These are phyloP conservation scores for Micoletzkya japonica DNA, from an alignment of 2,888 invertebrate species.

Conservation along the genomic window DNA sequence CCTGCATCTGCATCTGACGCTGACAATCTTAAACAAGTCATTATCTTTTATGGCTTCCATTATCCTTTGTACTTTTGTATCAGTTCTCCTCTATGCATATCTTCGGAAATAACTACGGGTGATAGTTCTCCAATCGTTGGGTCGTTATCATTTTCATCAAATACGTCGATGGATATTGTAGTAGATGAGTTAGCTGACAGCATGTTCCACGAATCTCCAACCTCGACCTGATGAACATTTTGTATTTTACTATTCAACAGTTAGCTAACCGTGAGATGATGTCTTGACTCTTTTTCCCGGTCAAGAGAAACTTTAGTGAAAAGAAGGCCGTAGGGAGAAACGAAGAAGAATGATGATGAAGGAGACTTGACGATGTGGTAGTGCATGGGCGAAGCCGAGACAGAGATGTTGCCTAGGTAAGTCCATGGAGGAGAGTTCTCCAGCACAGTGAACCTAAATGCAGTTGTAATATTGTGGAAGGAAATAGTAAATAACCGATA, in stretches of 20 bases:
- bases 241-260: background rate
- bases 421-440: constrained; percentile 19
- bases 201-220: constrained; percentile 21
- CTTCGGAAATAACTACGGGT: constrained; percentile 30
- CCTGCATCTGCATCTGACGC: constrained; percentile 79
- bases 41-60: background rate
- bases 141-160: constrained; percentile 43
- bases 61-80: constrained; percentile 22
- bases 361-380: background rate
- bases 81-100: constrained; percentile 33
- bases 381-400: background rate
- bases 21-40: constrained; percentile 69
- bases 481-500: constrained; percentile 6
- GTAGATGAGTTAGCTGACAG: constrained; percentile 28
- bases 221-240: constrained; percentile 29
- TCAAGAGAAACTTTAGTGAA: constrained; percentile 10
- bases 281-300: background rate
- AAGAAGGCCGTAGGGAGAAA: constrained; percentile 10
- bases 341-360: constrained; percentile 13
- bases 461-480: background rate
- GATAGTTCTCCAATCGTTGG: constrained; percentile 29
- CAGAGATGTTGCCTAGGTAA: constrained; percentile 20
- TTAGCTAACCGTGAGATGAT: constrained; percentile 9
- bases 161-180: constrained; percentile 31
- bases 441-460: constrained; percentile 9